Conservation (phyloP, 2,113 vertebrate species). For the human (Homo sapiens) region GRCh38 chr4:181324501-181325000, state of each 20-base stretch:
- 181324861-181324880: neutral
- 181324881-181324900: neutral
- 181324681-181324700: neutral
- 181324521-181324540: neutral
- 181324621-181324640: neutral
- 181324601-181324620: neutral
- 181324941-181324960: neutral
- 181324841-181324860: neutral
- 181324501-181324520: neutral
- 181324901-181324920: neutral
- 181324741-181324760: neutral
- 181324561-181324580: neutral
- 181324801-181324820: neutral
- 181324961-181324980: neutral
- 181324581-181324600: neutral
- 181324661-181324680: neutral
- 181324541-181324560: neutral
- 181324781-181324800: neutral
- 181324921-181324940: neutral
- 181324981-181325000: neutral
- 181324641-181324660: constrained; percentile 6
- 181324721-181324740: neutral
- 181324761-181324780: neutral
- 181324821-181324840: neutral
- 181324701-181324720: neutral